phyloP scores from a whole-genome alignment of 1,140 invertebrate species.

The Lineus longissimus region DNA sequence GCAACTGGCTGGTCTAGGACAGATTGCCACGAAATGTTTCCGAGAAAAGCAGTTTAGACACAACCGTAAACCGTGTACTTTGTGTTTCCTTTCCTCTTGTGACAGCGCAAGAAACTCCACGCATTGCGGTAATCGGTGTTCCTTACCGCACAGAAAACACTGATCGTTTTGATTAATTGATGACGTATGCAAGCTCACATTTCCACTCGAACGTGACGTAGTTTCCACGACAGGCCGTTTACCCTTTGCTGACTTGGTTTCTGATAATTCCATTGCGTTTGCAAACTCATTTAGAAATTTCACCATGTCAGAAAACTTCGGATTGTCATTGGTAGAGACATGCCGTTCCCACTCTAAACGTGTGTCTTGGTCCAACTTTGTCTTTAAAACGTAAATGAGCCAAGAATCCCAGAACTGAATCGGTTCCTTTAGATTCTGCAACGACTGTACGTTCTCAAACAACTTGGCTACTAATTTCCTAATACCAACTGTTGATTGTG shows the following conservation, averaged over 20 bases:
- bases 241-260: neutral
- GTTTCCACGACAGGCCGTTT: neutral
- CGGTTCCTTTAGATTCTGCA: neutral
- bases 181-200: neutral
- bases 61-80: neutral
- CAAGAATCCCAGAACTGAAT: neutral
- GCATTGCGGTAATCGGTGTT: neutral
- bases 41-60: neutral
- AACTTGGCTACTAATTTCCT: neutral
- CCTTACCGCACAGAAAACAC: too few relatives aligned
- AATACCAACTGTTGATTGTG: neutral
- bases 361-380: too few relatives aligned
- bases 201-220: too few relatives aligned
- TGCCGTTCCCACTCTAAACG: too few relatives aligned
- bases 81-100: neutral
- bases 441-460: too few relatives aligned
- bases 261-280: neutral
- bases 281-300: too few relatives aligned
- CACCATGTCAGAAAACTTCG: neutral
- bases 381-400: neutral
- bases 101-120: neutral
- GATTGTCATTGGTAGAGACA: too few relatives aligned
- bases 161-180: too few relatives aligned
- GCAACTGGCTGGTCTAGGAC: neutral
- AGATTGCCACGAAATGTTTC: neutral